Evolutionary conservation across 2,113 vertebrate genomes (phyloP).

Genomic region (Dissostichus mawsoni): DNA sequence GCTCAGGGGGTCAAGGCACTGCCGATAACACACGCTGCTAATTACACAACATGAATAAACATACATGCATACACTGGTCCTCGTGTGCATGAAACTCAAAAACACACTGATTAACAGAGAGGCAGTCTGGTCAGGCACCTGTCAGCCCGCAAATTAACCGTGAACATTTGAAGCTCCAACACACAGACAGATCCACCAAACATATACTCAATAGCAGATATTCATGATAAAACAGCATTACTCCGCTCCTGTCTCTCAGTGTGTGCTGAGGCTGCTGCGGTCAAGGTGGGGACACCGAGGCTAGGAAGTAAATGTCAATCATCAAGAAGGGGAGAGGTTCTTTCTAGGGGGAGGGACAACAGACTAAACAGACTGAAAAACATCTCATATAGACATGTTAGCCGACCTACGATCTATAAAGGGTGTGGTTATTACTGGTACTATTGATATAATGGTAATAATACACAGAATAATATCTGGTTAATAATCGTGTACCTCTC

Average conservation of each 20-base stretch:
- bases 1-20: conserved; percentile 61
- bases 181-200: conserved; percentile 1
- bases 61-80: conserved; percentile 50
- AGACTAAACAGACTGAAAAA: not conserved
- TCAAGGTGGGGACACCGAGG: conserved; percentile 17
- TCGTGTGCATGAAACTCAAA: conserved; percentile 43
- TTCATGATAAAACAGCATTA: conserved; percentile 24
- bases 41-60: conserved; percentile 78
- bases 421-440: no score
- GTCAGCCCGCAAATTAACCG: conserved; percentile 52
- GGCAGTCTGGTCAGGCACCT: conserved; percentile 39
- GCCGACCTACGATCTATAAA: no score
- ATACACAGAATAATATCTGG: no score
- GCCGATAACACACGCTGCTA: conserved; percentile 67
- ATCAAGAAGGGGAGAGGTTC: not conserved
- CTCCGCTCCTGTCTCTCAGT: not conserved
- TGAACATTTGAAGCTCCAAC: not conserved
- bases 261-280: conserved; percentile 20
- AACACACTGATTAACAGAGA: conserved; percentile 61
- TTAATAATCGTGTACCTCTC: no score
- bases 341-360: conserved; percentile 14
- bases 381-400: not conserved
- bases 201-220: conserved; percentile 10
- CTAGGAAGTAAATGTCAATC: conserved; percentile 36
- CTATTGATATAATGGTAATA: no score